Evolutionary conservation across 1,140 invertebrate genomes (phyloP), one percentile per base, ranked within the genome.

Genomic region (Drosophila varians): DNA sequence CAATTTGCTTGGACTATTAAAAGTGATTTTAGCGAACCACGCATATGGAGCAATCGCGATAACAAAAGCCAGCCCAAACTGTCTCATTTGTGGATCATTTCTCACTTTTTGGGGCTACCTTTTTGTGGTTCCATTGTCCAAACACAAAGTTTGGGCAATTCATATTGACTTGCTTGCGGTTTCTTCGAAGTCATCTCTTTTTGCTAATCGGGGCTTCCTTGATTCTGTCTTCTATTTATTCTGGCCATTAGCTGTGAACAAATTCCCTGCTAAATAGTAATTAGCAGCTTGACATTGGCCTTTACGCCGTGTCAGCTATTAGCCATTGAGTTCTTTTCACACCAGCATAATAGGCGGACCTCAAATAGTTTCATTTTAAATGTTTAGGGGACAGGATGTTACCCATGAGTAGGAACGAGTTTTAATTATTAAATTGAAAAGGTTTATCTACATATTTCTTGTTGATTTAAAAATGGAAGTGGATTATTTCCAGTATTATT

Each of bases 1-100:
- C 75, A 87, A 87, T 77, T 74, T 86, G 83, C 82, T 87, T 74
- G 61, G 77, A 75, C 82, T 87, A 87, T 87, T 87, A 87, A 87
- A 87, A 69, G 70, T 87, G 77, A 88, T 80, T 86, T 86, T 82
- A 61, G 64, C 69, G 69, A 75, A 76, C 82, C 77, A 87, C 77
- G 77, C 64, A 80, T 68, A 53, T 60, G 68, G 52, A 55, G 70
- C 65, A 75, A 69, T 57, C 56, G 57, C 65, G 71, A 77, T 45
- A 69, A 75, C 60, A 74, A 74, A 58, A 60, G 54, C 21, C 28
- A 12, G 25, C n/a, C 51, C 12, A 61, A 48, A 54, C 38, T 25
- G 51, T 61, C 57, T 54, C 11, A 49, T 23, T 25, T 21, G 53
- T 16, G n/a, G 26, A 46, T 40, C 56, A 62, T 48, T 45, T 49